Evolutionary conservation across 2,888 invertebrate species (phyloP).

Genomic region (Agrotis segetum): DNA sequence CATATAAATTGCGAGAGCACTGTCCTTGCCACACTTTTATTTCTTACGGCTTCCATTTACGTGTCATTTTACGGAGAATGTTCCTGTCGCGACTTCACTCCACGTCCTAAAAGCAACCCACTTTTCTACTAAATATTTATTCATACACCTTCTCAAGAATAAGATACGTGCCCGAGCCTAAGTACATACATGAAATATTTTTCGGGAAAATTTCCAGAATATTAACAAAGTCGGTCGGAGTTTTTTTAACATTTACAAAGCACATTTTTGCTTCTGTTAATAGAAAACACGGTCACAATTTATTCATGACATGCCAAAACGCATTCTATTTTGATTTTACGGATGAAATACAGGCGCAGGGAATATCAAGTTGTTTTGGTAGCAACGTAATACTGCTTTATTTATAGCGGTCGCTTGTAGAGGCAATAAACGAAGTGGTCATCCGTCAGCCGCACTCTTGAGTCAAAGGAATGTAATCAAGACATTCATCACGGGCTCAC

Average conservation of each 20-base stretch:
- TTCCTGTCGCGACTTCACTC: conserved; percentile 57
- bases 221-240: conserved; percentile 19
- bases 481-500: conserved; percentile 81
- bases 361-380: conserved; percentile 65
- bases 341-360: conserved; percentile 45
- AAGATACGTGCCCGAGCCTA: conserved; percentile 54
- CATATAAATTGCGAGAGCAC: conserved; percentile 64
- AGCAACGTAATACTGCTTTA: conserved; percentile 73
- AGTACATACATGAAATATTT: conserved; percentile 55
- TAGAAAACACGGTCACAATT: conserved; percentile 52
- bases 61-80: conserved; percentile 61
- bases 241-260: conserved; percentile 37
- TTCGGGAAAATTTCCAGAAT: conserved; percentile 34
- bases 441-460: conserved; percentile 80
- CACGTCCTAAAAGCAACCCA: conserved; percentile 55
- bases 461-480: conserved; percentile 85
- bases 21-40: conserved; percentile 63
- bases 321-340: conserved; percentile 55
- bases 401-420: conserved; percentile 74
- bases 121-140: conserved; percentile 66
- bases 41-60: conserved; percentile 62
- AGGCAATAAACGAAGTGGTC: conserved; percentile 82
- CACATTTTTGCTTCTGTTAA: conserved; percentile 48
- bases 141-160: conserved; percentile 57
- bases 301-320: conserved; percentile 53